Percentiles rank a stretch among this genome's conserved stretches.
Evolutionary conservation across 92 coral and sea anemone genomes (phyloP).

Genomic region (Pocillopora meandrina): DNA sequence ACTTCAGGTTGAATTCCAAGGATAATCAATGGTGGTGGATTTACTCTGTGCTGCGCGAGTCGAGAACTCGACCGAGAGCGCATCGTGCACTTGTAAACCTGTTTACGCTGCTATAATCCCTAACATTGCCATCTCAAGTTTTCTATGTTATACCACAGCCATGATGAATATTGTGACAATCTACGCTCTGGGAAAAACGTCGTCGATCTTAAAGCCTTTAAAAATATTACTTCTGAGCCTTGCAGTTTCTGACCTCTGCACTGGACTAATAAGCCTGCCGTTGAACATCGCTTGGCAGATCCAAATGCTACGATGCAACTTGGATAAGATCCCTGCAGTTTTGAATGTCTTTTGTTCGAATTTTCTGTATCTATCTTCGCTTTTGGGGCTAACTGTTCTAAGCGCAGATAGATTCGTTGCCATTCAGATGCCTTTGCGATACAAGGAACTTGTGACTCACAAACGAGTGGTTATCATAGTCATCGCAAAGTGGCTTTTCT

Average conservation of each 20-base stretch:
- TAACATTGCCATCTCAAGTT: too few species aligned
- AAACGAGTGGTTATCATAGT: neutral
- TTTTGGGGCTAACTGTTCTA: neutral
- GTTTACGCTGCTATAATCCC: too few species aligned
- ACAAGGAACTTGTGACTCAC: neutral
- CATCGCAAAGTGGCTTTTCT: neutral
- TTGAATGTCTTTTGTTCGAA: neutral
- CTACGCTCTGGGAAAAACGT: too few species aligned
- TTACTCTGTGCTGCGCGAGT: too few species aligned
- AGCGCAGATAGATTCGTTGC: constrained; percentile 14
- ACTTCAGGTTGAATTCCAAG: too few species aligned
- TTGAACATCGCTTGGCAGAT: constrained; percentile 9
- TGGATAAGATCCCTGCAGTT: neutral
- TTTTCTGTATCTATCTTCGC: neutral
- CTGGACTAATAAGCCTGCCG: neutral
- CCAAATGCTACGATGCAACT: constrained; percentile 2
- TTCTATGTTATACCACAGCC: too few species aligned
- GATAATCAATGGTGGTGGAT: too few species aligned
- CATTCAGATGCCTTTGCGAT: constrained; percentile 17
- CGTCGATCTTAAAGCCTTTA: too few species aligned
- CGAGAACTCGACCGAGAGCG: too few species aligned
- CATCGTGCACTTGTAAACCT: too few species aligned
- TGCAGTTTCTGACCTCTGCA: constrained; percentile 2
- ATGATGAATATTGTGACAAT: too few species aligned
- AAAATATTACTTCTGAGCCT: neutral